These are phyloP conservation scores for Cylloceria caligata DNA, from an alignment of 2,888 invertebrate species.

Conservation along the genomic window DNA sequence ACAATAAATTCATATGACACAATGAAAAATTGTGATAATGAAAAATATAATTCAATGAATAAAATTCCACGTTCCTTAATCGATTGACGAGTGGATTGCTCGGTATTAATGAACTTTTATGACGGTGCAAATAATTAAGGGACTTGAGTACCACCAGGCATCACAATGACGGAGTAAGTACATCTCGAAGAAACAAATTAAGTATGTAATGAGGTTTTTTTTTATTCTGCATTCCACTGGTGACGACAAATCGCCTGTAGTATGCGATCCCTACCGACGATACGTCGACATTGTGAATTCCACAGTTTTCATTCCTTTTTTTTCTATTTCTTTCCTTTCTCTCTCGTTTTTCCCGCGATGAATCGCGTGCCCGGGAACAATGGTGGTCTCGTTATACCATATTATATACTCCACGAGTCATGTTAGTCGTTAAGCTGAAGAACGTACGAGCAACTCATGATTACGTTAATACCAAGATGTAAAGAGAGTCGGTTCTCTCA, in stretches of 20 bases:
- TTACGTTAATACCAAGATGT: conserved; percentile 12
- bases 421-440: conserved; percentile 52
- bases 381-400: conserved; percentile 59
- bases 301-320: conserved; percentile 31
- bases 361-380: conserved; percentile 61
- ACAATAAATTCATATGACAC: not conserved
- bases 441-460: conserved; percentile 39
- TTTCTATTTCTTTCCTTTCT: conserved; percentile 21
- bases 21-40: not conserved
- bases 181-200: conserved; percentile 4
- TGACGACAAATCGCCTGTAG: conserved; percentile 18
- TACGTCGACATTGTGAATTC: conserved; percentile 32
- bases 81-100: not conserved
- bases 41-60: not conserved
- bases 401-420: conserved; percentile 45
- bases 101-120: not conserved
- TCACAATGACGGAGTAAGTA: conserved; percentile 20
- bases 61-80: conserved; percentile 1
- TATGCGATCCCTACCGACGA: conserved; percentile 22
- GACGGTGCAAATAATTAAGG: conserved; percentile 15
- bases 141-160: not conserved
- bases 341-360: conserved; percentile 38
- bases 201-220: conserved; percentile 42
- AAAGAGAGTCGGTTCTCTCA: conserved; percentile 31
- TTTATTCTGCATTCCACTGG: conserved; percentile 26